These are phyloP conservation scores for Caerostris darwini DNA, from an alignment of 1,140 invertebrate genomes.

Conservation along the genomic window DNA sequence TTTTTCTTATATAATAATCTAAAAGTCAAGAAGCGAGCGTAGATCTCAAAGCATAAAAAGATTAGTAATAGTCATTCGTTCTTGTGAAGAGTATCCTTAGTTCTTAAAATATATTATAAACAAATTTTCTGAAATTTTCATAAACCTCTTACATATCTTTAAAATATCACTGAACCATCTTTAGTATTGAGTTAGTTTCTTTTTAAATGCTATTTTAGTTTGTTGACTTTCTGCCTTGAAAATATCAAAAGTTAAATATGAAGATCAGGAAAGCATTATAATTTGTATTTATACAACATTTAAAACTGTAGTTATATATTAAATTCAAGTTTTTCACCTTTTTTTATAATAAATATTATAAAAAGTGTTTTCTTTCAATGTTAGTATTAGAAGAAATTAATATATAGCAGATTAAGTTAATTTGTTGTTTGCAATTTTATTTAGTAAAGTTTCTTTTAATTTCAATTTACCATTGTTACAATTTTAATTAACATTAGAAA, in stretches of 20 bases:
- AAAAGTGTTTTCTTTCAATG: no score
- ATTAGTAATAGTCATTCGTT: conserved; percentile 89
- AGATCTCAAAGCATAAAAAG: conserved; percentile 86
- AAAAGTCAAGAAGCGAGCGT: conserved; percentile 80
- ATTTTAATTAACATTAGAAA: no score
- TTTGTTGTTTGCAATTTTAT: no score
- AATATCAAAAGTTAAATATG: background rate
- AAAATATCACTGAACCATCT: background rate
- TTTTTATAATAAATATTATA: no score
- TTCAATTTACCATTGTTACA: no score
- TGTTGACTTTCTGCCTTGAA: background rate
- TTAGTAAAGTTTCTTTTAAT: no score
- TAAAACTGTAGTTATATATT: no score
- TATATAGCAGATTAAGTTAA: no score
- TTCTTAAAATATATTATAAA: background rate
- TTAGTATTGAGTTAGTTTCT: background rate
- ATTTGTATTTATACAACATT: background rate
- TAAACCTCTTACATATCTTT: background rate
- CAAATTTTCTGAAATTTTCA: background rate
- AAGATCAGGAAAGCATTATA: background rate
- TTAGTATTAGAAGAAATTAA: no score
- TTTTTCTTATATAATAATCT: no score
- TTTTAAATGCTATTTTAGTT: background rate
- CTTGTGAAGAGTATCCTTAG: conserved; percentile 87
- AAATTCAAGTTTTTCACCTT: no score